Conservation (phyloP, 2,113 vertebrate genomes). For the Orycteropus afer region DNA sequence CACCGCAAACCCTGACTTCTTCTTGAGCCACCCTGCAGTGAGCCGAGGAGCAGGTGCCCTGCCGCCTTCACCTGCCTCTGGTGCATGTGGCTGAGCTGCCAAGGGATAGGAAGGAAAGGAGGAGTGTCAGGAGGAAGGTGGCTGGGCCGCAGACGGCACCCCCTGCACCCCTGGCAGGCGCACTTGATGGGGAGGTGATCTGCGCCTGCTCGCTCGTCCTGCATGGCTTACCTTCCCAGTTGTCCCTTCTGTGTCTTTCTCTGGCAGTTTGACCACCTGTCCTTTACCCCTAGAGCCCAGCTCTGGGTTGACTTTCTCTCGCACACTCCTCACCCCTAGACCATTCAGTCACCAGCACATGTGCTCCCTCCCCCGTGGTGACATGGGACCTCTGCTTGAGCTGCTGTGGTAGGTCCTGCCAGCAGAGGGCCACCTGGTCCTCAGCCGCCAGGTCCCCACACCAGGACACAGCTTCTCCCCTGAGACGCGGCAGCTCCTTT, state of each 20-base stretch:
- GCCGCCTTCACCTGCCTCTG: background rate
- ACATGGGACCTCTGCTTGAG: background rate
- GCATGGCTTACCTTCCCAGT: background rate
- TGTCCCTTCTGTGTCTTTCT: background rate
- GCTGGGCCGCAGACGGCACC: background rate
- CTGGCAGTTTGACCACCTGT: background rate
- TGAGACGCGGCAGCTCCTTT: background rate
- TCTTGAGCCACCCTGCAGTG: background rate
- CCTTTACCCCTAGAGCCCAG: background rate
- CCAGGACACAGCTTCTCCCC: background rate
- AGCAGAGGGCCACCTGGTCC: background rate
- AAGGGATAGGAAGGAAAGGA: background rate
- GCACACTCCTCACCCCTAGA: background rate
- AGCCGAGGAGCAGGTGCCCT: background rate
- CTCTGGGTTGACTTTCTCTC: background rate
- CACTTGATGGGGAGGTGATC: background rate
- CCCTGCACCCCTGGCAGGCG: background rate
- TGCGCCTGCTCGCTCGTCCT: background rate
- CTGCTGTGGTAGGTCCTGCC: background rate
- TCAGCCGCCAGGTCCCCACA: background rate
- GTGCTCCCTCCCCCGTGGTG: background rate
- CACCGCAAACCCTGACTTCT: accelerated
- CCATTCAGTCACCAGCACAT: background rate
- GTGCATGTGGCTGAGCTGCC: accelerated
- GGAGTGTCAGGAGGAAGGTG: background rate